These are phyloP conservation scores for Alfaro cultratus DNA, from an alignment of 2,797 vertebrate genomes.

Conservation along the genomic window DNA sequence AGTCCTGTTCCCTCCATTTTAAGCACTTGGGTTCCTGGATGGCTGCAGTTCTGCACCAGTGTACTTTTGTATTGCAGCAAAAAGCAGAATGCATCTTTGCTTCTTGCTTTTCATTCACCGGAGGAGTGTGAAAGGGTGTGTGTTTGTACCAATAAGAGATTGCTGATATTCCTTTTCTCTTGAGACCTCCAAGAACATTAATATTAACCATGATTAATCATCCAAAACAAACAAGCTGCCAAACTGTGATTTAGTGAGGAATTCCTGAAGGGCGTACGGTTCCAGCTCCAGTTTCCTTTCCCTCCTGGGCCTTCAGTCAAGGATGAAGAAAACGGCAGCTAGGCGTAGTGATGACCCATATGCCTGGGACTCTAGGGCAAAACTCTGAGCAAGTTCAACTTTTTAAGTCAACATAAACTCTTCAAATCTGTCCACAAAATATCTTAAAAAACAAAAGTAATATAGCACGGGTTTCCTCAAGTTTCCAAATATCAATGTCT, in stretches of 20 bases:
- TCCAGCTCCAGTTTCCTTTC: slow-evolving; percentile 42
- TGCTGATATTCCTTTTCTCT: slow-evolving; percentile 33
- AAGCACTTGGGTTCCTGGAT: not conserved
- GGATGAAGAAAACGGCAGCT: slow-evolving; percentile 70
- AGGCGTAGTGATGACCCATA: slow-evolving; percentile 44
- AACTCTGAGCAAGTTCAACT: slow-evolving; percentile 42
- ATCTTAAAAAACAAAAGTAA: slow-evolving; percentile 8
- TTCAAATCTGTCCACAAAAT: slow-evolving; percentile 14
- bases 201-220: slow-evolving; percentile 57
- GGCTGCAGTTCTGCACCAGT: not conserved
- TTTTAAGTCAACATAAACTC: slow-evolving; percentile 41
- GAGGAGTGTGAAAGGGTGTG: slow-evolving; percentile 8
- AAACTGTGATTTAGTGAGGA: slow-evolving; percentile 50
- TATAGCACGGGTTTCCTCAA: not conserved
- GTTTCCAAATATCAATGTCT: slow-evolving; percentile 16
- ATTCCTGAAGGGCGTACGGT: slow-evolving; percentile 47
- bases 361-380: slow-evolving; percentile 53
- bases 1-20: not conserved
- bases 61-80: not conserved
- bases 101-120: not conserved
- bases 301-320: slow-evolving; percentile 58
- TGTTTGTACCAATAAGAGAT: slow-evolving; percentile 25
- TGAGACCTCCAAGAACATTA: slow-evolving; percentile 36
- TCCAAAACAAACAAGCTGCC: slow-evolving; percentile 66
- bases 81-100: slow-evolving; percentile 22